phyloP scores from a whole-genome alignment of 2,888 invertebrate species.

The Spodoptera littoralis region DNA sequence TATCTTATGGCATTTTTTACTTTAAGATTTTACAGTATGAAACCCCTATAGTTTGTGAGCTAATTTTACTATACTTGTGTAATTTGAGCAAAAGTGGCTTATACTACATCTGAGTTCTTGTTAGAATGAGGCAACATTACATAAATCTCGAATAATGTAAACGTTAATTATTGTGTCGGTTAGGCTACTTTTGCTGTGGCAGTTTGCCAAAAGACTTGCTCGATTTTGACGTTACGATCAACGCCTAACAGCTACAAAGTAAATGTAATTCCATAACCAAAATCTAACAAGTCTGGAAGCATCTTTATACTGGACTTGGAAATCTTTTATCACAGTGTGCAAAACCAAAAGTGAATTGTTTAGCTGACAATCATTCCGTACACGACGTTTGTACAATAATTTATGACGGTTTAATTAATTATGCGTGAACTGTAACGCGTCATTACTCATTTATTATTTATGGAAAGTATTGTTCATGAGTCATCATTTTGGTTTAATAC shows the following conservation, averaged over 20 bases:
- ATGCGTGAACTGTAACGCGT: conserved; percentile 75
- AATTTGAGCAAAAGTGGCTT: conserved; percentile 26
- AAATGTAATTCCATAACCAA: background rate
- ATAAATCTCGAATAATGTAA: conserved; percentile 1
- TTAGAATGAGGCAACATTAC: background rate
- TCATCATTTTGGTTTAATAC: conserved; percentile 84
- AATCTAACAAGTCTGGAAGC: conserved; percentile 8
- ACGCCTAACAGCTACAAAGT: background rate
- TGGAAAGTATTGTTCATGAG: conserved; percentile 85
- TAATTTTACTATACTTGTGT: conserved; percentile 29
- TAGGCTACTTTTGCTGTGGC: conserved; percentile 18
- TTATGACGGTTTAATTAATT: conserved; percentile 60
- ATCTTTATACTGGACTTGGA: conserved; percentile 11
- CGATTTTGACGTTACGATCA: conserved; percentile 6
- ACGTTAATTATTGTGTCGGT: background rate
- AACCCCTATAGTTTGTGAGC: conserved; percentile 34
- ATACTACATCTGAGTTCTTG: background rate
- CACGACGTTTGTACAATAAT: conserved; percentile 69
- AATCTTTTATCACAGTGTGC: conserved; percentile 16
- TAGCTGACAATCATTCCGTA: conserved; percentile 71
- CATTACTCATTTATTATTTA: conserved; percentile 81
- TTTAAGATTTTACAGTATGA: conserved; percentile 46
- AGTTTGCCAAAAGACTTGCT: conserved; percentile 8
- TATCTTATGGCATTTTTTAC: conserved; percentile 56
- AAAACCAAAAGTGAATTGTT: conserved; percentile 30